Evolutionary conservation across 2,888 invertebrate species (phyloP).

Genomic region (Tenthredo mesomela): DNA sequence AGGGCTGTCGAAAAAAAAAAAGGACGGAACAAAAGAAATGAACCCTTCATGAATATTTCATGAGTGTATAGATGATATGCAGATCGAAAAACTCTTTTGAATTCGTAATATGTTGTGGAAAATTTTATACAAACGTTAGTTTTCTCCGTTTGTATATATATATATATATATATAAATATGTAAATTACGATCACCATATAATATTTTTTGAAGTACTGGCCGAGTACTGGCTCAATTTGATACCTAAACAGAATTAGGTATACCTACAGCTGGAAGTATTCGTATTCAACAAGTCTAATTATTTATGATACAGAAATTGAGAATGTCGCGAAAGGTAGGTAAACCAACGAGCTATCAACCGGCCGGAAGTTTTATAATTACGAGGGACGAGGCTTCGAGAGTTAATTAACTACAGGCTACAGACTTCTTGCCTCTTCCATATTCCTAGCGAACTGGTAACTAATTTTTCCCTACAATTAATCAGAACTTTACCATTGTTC

Average conservation of each 20-base stretch:
- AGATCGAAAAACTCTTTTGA: conserved; percentile 9
- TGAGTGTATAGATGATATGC: neutral
- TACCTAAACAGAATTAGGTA: neutral
- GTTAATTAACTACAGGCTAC: conserved; percentile 12
- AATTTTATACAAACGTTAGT: neutral
- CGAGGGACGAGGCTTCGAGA: neutral
- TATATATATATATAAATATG: too few relatives aligned
- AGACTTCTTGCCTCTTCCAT: neutral
- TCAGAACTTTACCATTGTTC: conserved; percentile 19
- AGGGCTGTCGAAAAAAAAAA: neutral
- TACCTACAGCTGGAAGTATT: neutral
- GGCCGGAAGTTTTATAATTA: conserved; percentile 13
- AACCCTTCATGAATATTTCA: conserved; percentile 10
- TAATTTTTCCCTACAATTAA: conserved; percentile 18
- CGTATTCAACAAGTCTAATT: conserved; percentile 3
- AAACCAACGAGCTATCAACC: neutral
- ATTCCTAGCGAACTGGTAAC: neutral
- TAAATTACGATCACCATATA: neutral
- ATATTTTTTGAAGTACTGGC: neutral
- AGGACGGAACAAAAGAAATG: neutral
- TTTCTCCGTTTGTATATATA: neutral
- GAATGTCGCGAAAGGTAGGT: neutral
- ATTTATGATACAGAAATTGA: neutral
- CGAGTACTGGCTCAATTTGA: neutral
- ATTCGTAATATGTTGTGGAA: neutral